Evolutionary conservation across 2,113 vertebrate species (phyloP).

Genomic region (Macaca fascicularis): DNA sequence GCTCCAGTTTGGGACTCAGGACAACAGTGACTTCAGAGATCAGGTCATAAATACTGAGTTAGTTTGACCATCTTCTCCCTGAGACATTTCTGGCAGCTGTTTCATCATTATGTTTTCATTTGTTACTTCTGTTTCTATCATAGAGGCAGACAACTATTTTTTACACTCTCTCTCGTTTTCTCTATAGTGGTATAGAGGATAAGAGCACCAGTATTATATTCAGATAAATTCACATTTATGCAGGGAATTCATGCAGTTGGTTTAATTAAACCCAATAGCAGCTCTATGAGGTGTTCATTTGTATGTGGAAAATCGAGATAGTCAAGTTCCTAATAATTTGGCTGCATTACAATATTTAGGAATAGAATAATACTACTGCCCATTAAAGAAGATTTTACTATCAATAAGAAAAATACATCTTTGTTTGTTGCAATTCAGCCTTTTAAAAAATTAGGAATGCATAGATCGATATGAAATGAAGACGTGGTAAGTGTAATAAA

Average conservation of each 20-base stretch:
- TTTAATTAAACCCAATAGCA: not conserved
- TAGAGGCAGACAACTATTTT: not conserved
- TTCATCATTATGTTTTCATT: conserved; percentile 1
- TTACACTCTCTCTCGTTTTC: not conserved
- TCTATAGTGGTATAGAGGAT: not conserved
- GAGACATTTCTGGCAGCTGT: not conserved
- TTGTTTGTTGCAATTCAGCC: not conserved
- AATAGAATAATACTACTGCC: not conserved
- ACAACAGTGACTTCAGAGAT: not conserved
- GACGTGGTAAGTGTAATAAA: not conserved
- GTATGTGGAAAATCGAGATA: not conserved
- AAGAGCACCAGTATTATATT: not conserved
- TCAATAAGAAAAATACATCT: not conserved
- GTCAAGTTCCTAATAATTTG: not conserved
- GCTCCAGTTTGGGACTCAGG: not conserved
- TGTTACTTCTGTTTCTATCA: not conserved
- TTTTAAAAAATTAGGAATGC: conserved; percentile 47
- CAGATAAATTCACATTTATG: not conserved
- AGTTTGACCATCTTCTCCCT: not conserved
- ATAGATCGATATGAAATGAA: conserved; percentile 60
- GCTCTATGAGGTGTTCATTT: not conserved
- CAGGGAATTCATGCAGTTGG: not conserved
- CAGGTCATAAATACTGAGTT: not conserved
- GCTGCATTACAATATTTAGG: not conserved
- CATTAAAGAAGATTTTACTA: conserved; percentile 26